A percentile compares a stretch with the other conserved stretches of the same genome.
phyloP scores from a whole-genome alignment of 2,113 vertebrate genomes.

The Nannospalax galili region DNA sequence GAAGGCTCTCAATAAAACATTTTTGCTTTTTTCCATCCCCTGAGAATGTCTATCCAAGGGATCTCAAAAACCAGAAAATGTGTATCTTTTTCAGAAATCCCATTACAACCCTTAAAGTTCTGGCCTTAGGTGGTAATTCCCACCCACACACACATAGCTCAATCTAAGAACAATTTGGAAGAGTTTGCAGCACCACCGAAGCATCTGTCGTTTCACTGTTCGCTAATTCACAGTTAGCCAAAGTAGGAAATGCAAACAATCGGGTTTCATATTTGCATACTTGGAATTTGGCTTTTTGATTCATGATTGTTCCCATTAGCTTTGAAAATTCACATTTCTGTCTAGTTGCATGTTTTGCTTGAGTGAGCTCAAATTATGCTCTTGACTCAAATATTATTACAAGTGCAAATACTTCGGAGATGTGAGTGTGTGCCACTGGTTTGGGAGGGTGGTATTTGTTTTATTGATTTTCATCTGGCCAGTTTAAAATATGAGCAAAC shows the following conservation, averaged over 20 bases:
- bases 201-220: slow-evolving; percentile 84
- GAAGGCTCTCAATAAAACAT: not conserved
- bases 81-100: slow-evolving; percentile 56
- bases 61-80: not conserved
- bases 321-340: slow-evolving; percentile 85
- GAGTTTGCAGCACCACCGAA: slow-evolving; percentile 56
- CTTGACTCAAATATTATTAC: slow-evolving; percentile 88
- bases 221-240: slow-evolving; percentile 83
- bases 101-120: not conserved
- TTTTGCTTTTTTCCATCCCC: not conserved
- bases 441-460: slow-evolving; percentile 82
- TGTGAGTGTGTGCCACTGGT: slow-evolving; percentile 80
- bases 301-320: slow-evolving; percentile 82
- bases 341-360: slow-evolving; percentile 86
- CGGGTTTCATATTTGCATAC: slow-evolving; percentile 82
- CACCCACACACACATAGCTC: slow-evolving; percentile 61
- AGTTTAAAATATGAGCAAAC: slow-evolving; percentile 90
- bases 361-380: slow-evolving; percentile 85
- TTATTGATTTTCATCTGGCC: slow-evolving; percentile 86
- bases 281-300: slow-evolving; percentile 82
- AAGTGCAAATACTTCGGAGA: slow-evolving; percentile 88
- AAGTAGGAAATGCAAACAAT: slow-evolving; percentile 83
- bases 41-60: slow-evolving; percentile 2
- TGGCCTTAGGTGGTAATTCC: slow-evolving; percentile 65
- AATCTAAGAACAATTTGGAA: slow-evolving; percentile 78